Conservation (phyloP, 2,888 invertebrate species). For the Alviniconcha strummeri region DNA sequence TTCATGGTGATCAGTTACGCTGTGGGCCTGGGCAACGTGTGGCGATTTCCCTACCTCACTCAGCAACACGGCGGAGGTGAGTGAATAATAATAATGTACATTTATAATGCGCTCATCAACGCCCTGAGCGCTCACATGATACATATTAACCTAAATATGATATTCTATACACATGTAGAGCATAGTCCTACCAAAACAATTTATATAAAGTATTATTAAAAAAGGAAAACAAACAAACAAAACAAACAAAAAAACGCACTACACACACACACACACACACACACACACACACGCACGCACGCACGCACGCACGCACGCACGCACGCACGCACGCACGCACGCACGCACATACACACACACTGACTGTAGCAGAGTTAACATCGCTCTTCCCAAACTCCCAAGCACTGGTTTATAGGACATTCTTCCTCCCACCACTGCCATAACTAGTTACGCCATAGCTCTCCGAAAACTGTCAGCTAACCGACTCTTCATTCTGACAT, state of each 20-base stretch:
- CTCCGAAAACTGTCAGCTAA: too few species aligned
- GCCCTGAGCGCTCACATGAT: not conserved
- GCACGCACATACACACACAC: slow-evolving; percentile 5
- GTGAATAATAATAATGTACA: not conserved
- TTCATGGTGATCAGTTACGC: slow-evolving; percentile 66
- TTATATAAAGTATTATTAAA: too few species aligned
- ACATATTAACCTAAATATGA: not conserved
- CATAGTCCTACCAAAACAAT: too few species aligned
- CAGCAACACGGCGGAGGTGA: slow-evolving; percentile 63
- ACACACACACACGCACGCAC: not conserved
- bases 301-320: not conserved
- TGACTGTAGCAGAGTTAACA: not conserved
- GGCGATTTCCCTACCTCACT: slow-evolving; percentile 63
- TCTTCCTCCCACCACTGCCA: too few species aligned
- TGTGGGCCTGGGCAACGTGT: slow-evolving; percentile 63
- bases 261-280: too few species aligned
- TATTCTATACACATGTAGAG: too few species aligned
- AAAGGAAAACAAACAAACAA: too few species aligned
- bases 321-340: slow-evolving; percentile 15
- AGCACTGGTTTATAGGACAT: too few species aligned
- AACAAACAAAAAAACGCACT: too few species aligned
- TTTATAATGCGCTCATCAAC: not conserved
- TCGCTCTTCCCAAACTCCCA: too few species aligned
- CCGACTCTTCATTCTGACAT: too few species aligned
- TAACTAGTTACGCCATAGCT: too few species aligned